Conservation (phyloP, 2,113 vertebrate species). For the Labrus mixtus region DNA sequence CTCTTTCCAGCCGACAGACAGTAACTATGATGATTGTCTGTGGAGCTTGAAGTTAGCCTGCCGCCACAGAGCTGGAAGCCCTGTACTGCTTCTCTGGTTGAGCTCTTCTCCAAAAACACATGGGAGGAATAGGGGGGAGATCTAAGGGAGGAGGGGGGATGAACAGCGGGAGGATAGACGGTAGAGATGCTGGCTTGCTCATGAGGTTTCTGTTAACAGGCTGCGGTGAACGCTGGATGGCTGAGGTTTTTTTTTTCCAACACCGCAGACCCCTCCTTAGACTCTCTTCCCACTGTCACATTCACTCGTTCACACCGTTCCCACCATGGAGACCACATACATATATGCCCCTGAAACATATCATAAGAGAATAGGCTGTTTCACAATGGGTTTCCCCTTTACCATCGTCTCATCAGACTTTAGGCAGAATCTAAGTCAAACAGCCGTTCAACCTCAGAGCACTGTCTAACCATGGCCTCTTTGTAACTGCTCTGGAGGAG, state of each 20-base stretch:
- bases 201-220: conserved; percentile 73
- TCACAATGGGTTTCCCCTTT: conserved; percentile 47
- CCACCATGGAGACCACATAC: conserved; percentile 61
- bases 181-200: conserved; percentile 43
- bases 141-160: conserved; percentile 8
- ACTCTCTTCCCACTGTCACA: conserved; percentile 59
- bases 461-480: conserved; percentile 18
- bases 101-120: conserved; percentile 59
- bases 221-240: conserved; percentile 60
- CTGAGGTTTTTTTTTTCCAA: conserved; percentile 59
- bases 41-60: conserved; percentile 61
- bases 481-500: conserved; percentile 29
- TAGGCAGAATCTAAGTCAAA: conserved; percentile 51
- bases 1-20: conserved; percentile 50
- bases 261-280: conserved; percentile 46
- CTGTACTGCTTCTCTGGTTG: conserved; percentile 41
- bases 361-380: conserved; percentile 40
- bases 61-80: conserved; percentile 44
- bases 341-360: conserved; percentile 38
- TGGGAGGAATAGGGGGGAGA: conserved; percentile 13
- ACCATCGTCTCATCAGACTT: conserved; percentile 36
- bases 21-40: conserved; percentile 58
- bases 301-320: conserved; percentile 57
- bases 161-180: conserved; percentile 13
- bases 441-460: conserved; percentile 35